Evolutionary conservation across 2,797 vertebrate species (phyloP).

Genomic region (Gobio occitaniae): DNA sequence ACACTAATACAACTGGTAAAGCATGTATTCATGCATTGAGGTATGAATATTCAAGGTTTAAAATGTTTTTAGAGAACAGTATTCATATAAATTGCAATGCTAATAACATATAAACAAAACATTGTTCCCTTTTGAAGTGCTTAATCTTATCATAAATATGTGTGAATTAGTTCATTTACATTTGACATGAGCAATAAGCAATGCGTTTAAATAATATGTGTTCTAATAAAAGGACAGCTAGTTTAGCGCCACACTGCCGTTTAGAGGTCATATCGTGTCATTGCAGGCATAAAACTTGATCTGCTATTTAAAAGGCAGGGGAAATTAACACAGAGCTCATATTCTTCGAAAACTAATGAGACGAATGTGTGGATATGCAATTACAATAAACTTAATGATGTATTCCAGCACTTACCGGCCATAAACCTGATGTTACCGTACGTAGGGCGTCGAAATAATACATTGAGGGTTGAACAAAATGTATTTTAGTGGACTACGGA

Average conservation of each 20-base stretch:
- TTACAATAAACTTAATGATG: neutral
- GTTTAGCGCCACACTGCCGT: conserved; percentile 38
- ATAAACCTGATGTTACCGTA: neutral
- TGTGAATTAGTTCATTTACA: neutral
- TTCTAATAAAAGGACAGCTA: neutral
- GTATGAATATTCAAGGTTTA: neutral
- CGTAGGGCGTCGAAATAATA: neutral
- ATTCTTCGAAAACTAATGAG: conserved; percentile 18
- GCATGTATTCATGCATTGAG: neutral
- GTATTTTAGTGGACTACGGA: neutral
- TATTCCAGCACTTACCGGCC: neutral
- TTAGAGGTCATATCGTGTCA: neutral
- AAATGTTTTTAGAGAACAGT: neutral
- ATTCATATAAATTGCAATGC: neutral
- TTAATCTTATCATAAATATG: neutral
- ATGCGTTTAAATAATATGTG: neutral
- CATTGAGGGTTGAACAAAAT: no score
- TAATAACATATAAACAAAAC: neutral
- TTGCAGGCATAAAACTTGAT: neutral
- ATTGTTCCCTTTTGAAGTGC: neutral
- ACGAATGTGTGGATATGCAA: neutral
- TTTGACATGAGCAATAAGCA: neutral
- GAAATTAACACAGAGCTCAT: neutral
- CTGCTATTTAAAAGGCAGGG: neutral
- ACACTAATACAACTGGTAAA: neutral